These are phyloP conservation scores for Lophius americanus DNA, from an alignment of 2,797 vertebrate species.

Conservation along the genomic window DNA sequence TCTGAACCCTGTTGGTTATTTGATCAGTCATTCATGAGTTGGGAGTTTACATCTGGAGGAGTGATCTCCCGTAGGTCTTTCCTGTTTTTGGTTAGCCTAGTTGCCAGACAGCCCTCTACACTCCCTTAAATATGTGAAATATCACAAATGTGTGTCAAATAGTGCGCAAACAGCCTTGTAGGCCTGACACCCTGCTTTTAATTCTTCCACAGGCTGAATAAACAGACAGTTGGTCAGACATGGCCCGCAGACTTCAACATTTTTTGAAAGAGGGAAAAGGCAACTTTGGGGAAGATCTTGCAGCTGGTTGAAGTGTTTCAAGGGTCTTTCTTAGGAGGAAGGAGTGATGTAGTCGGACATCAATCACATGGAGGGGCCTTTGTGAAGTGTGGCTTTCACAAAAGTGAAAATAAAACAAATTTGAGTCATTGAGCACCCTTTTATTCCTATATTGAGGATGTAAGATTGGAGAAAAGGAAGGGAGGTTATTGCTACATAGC, in stretches of 20 bases:
- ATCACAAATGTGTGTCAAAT: slow-evolving; percentile 71
- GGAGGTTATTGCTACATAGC: slow-evolving; percentile 32
- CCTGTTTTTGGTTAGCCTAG: slow-evolving; percentile 36
- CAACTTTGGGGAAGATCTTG: slow-evolving; percentile 33
- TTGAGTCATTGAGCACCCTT: slow-evolving; percentile 30
- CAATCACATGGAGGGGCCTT: slow-evolving; percentile 37
- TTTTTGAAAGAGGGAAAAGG: slow-evolving; percentile 26
- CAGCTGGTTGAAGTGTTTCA: slow-evolving; percentile 27
- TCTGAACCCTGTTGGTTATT: slow-evolving; percentile 45
- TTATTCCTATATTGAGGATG: slow-evolving; percentile 56
- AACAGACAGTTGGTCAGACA: slow-evolving; percentile 54
- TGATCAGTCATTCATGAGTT: slow-evolving; percentile 52
- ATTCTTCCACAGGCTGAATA: slow-evolving; percentile 74
- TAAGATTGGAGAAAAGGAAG: slow-evolving; percentile 48
- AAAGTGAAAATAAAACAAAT: slow-evolving; percentile 56
- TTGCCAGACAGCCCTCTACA: slow-evolving; percentile 56
- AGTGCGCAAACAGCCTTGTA: slow-evolving; percentile 60
- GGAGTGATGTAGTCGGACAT: slow-evolving; percentile 43
- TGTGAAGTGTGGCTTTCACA: slow-evolving; percentile 24
- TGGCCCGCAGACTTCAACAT: slow-evolving; percentile 20
- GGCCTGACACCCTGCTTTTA: slow-evolving; percentile 58
- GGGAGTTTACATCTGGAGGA: slow-evolving; percentile 35
- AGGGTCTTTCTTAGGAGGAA: slow-evolving; percentile 26
- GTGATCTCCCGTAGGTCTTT: slow-evolving; percentile 25
- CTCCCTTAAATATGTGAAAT: slow-evolving; percentile 71